Conservation (phyloP, 2,113 vertebrate genomes). For the cattle (Bos taurus) region DNA sequence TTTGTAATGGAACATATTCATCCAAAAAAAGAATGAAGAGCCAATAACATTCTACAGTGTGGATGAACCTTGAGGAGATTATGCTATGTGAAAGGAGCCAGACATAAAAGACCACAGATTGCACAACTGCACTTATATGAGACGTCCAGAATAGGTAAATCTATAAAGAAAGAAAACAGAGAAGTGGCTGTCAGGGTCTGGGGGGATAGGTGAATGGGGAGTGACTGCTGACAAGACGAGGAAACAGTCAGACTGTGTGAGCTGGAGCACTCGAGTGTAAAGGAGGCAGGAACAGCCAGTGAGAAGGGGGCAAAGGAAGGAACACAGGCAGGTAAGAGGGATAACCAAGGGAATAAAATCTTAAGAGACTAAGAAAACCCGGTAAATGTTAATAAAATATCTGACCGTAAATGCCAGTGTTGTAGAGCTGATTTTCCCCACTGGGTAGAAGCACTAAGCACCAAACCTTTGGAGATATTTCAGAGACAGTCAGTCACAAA, state of each 20-base stretch:
- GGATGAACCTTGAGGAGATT: background rate
- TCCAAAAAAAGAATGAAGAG: background rate
- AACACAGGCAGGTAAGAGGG: background rate
- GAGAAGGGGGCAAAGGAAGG: background rate
- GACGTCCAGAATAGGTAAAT: background rate
- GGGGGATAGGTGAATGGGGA: background rate
- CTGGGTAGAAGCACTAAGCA: conserved; percentile 13
- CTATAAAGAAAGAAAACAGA: background rate
- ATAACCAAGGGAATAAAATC: background rate
- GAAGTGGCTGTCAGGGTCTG: background rate
- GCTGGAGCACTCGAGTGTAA: background rate
- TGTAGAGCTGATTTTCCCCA: background rate
- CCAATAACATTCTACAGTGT: background rate
- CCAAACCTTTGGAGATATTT: background rate
- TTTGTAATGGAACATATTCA: background rate
- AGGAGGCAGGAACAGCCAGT: background rate
- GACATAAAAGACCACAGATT: background rate
- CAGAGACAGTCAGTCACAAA: background rate
- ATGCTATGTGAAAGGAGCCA: background rate
- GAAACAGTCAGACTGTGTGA: background rate
- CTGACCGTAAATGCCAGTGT: background rate
- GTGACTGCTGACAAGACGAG: rapidly evolving
- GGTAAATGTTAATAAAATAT: background rate
- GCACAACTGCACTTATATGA: background rate
- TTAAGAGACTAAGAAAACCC: background rate